Evolutionary conservation across 2,888 invertebrate genomes (phyloP).

Genomic region (Cephonodes hylas): DNA sequence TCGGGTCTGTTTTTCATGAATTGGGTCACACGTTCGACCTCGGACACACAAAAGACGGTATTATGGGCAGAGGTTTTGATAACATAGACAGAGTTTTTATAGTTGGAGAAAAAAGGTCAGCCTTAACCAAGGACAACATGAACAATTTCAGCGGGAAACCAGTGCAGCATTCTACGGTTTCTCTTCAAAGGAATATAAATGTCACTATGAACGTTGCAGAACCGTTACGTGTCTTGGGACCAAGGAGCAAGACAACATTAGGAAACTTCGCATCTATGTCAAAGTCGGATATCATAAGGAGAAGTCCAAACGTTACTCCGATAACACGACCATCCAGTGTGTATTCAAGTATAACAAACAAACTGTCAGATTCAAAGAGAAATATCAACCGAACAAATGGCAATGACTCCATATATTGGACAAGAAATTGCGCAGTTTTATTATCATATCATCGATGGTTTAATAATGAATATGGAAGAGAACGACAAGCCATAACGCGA

Average conservation of each 20-base stretch:
- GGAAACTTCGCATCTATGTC: conserved; percentile 76
- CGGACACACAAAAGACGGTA: conserved; percentile 93
- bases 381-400: conserved; percentile 65
- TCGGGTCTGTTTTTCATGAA: conserved; percentile 96
- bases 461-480: conserved; percentile 77
- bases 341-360: conserved; percentile 72
- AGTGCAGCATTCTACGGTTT: conserved; percentile 83
- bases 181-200: conserved; percentile 81
- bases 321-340: conserved; percentile 77
- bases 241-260: conserved; percentile 77
- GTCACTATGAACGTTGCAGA: conserved; percentile 83
- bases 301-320: conserved; percentile 77
- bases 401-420: conserved; percentile 82
- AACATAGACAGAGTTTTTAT: conserved; percentile 89
- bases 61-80: conserved; percentile 96
- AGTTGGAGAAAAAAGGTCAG: conserved; percentile 77
- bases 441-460: conserved; percentile 84
- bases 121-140: conserved; percentile 75
- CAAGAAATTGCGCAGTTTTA: conserved; percentile 83
- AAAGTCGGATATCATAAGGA: conserved; percentile 68
- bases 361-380: conserved; percentile 69
- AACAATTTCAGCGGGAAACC: conserved; percentile 81
- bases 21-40: conserved; percentile 96
- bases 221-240: conserved; percentile 72
- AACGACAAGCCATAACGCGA: conserved; percentile 76